These are phyloP conservation scores for Morus bassanus DNA, from an alignment of 2,797 vertebrate species.

Conservation along the genomic window DNA sequence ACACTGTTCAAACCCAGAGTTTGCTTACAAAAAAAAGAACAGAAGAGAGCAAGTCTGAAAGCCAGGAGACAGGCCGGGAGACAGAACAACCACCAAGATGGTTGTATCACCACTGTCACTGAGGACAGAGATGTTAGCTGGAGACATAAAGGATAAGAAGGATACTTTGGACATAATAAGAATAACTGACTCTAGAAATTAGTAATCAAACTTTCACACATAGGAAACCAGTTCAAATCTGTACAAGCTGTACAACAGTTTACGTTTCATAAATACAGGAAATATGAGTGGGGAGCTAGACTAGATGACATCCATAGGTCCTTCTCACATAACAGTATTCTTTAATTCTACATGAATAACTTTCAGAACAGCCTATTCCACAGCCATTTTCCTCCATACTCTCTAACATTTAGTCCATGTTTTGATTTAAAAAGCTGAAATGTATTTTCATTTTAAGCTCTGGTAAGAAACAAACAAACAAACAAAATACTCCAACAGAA, in stretches of 20 bases:
- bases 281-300: not conserved
- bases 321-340: not conserved
- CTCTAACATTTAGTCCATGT: not conserved
- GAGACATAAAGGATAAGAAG: not conserved
- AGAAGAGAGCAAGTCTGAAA: not conserved
- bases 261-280: not conserved
- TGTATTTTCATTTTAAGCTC: not conserved
- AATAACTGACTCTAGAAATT: not conserved
- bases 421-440: not conserved
- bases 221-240: not conserved
- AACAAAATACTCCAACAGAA: not conserved
- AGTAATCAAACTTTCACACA: not conserved
- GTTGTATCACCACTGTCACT: not conserved
- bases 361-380: not conserved
- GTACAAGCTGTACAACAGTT: not conserved
- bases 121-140: not conserved
- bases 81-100: accelerated
- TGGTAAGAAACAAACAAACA: not conserved
- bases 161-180: not conserved
- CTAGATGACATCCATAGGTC: not conserved
- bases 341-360: not conserved
- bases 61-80: not conserved
- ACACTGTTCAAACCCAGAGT: not conserved
- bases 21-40: not conserved
- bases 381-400: not conserved